phyloP scores from a whole-genome alignment of 2,797 vertebrate genomes.

The Sebastes hopkinsi region DNA sequence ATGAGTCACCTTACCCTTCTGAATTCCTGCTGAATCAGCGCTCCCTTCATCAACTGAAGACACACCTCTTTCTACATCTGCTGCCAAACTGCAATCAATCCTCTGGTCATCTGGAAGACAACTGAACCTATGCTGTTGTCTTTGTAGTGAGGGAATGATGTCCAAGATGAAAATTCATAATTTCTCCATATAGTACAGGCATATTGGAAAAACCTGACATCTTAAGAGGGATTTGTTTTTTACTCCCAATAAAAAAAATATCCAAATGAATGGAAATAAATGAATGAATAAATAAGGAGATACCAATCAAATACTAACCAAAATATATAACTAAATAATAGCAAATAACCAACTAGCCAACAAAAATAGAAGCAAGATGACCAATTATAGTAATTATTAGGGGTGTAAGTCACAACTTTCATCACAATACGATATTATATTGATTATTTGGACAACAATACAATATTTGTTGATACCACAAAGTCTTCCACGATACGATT shows the following conservation, averaged over 20 bases:
- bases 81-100: slow-evolving; percentile 51
- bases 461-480: no score
- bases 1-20: slow-evolving; percentile 61
- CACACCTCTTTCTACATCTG: slow-evolving; percentile 35
- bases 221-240: neutral
- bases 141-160: neutral
- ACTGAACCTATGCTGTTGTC: neutral
- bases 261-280: neutral
- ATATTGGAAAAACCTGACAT: neutral
- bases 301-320: neutral
- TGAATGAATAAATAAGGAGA: neutral
- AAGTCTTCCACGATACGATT: no score
- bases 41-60: slow-evolving; percentile 25
- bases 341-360: neutral
- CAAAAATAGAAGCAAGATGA: neutral
- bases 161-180: neutral
- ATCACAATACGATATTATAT: no score
- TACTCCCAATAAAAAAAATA: neutral
- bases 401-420: no score
- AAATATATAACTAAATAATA: neutral
- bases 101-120: slow-evolving; percentile 17
- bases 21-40: slow-evolving; percentile 55
- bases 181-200: neutral
- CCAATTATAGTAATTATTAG: neutral
- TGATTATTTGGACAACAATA: no score